Evolutionary conservation across 2,888 invertebrate species (phyloP).

Genomic region (Argyra leucocephala): DNA sequence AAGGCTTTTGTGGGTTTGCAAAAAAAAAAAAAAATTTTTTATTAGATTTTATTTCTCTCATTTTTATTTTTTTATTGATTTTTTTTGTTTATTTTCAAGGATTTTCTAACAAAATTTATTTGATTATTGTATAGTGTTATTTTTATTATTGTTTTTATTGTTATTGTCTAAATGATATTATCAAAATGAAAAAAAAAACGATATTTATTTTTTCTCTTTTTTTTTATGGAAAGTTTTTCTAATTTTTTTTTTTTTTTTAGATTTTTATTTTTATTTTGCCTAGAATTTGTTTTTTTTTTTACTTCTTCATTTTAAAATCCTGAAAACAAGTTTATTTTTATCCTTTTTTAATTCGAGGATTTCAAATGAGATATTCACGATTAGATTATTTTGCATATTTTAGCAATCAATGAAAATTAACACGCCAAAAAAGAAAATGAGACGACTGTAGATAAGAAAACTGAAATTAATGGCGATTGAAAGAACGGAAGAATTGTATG

Average conservation of each 20-base stretch:
- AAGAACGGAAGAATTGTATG: too few relatives aligned
- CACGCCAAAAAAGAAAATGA: background rate
- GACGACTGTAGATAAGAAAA: too few relatives aligned
- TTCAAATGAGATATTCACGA: background rate
- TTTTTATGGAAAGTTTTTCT: background rate
- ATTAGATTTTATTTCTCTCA: background rate
- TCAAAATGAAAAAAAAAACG: too few relatives aligned
- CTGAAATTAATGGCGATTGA: too few relatives aligned
- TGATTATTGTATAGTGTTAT: background rate
- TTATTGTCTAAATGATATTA: background rate
- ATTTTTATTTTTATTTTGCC: background rate
- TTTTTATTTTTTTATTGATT: background rate
- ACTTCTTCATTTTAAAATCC: background rate
- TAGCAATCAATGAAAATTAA: background rate
- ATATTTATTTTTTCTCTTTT: too few relatives aligned
- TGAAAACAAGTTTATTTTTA: background rate
- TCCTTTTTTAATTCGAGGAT: background rate
- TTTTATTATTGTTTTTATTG: background rate
- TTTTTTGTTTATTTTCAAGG: background rate
- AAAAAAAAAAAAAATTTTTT: background rate
- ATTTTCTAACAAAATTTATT: background rate
- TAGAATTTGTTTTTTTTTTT: background rate
- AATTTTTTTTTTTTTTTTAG: too few relatives aligned
- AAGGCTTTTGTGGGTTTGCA: conserved; percentile 5
- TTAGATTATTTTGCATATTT: conserved; percentile 3